Evolutionary conservation across 2,797 vertebrate species (phyloP), one percentile per base, ranked within the genome.

Genomic region (Alauda arvensis): DNA sequence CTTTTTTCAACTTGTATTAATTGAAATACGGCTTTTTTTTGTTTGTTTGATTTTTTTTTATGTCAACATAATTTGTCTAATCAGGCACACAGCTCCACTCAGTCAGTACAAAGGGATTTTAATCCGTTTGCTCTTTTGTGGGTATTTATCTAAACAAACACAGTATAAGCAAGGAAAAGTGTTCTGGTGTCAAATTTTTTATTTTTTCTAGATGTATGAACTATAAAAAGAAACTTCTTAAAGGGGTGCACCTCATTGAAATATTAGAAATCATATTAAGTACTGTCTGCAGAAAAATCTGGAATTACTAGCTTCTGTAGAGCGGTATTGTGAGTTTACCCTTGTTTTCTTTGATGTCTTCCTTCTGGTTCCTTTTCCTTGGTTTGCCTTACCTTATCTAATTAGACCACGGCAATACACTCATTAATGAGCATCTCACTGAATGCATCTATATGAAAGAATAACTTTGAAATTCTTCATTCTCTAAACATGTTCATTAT

Each of bases 201-300:
- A 14, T 75, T 85, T 86, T 90, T 83, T 59, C 79, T 88, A 42
- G 82, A 51, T 85, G 33, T 72, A 75, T 91, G 75, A 93, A 66
- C 10, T 85, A 65, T 81, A 87, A 94, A 94, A 82, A 37, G 49
- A 94, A 94, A 70, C 18, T 90, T 89, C 8, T 17, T 39, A 81
- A 81, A 83, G 37, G 59, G 67, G 52, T 61, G 59, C 8, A 87
- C 24, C 79, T 93, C 68, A 72, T 46, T 51, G 56, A 78, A 84
- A 89, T 55, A 88, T 77, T 85, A 82, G 67, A 95, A 90, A 91
- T 91, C 80, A 70, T 81, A 88, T 85, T 85, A 94, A 86, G 62
- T 77, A 51, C 33, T 94, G 82, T 93, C 78, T 94, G 23, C 37
- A 75, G 75, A 93, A 34, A 92, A 96, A 89, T 33, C 25, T 69